Evolutionary conservation across 2,888 invertebrate genomes (phyloP).

Genomic region (Drosophila nr. medialis): DNA sequence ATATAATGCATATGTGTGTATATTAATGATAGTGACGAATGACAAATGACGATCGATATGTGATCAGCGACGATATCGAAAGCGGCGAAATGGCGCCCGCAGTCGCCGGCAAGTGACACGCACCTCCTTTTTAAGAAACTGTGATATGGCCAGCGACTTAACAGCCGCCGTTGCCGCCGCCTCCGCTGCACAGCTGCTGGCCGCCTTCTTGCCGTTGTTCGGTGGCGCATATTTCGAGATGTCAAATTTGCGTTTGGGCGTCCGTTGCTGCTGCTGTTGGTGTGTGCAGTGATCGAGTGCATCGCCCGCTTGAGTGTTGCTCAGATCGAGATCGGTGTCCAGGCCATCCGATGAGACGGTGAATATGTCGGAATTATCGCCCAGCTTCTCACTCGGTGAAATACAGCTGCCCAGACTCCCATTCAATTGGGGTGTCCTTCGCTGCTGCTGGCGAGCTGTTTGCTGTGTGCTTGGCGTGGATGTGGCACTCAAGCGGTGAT

Average conservation of each 20-base stretch:
- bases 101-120: conserved; percentile 82
- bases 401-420: conserved; percentile 83
- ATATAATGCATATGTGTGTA: neutral
- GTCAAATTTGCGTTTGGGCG: conserved; percentile 81
- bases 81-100: conserved; percentile 82
- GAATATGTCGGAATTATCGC: conserved; percentile 84
- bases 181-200: conserved; percentile 75
- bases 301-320: conserved; percentile 79
- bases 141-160: conserved; percentile 81
- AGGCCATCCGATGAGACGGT: conserved; percentile 84
- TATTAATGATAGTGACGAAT: conserved; percentile 29
- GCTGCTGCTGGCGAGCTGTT: conserved; percentile 41
- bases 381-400: conserved; percentile 83
- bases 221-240: conserved; percentile 80
- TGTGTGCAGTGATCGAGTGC: conserved; percentile 66
- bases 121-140: conserved; percentile 83
- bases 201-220: conserved; percentile 69
- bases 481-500: conserved; percentile 40
- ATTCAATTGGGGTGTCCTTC: conserved; percentile 76
- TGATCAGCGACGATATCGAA: conserved; percentile 83
- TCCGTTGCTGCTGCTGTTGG: conserved; percentile 50
- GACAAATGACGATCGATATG: conserved; percentile 25
- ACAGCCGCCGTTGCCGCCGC: conserved; percentile 81
- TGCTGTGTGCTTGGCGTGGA: conserved; percentile 73
- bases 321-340: conserved; percentile 83